Conservation (phyloP, 2,888 invertebrate species). For the Microctonus hyperodae region DNA sequence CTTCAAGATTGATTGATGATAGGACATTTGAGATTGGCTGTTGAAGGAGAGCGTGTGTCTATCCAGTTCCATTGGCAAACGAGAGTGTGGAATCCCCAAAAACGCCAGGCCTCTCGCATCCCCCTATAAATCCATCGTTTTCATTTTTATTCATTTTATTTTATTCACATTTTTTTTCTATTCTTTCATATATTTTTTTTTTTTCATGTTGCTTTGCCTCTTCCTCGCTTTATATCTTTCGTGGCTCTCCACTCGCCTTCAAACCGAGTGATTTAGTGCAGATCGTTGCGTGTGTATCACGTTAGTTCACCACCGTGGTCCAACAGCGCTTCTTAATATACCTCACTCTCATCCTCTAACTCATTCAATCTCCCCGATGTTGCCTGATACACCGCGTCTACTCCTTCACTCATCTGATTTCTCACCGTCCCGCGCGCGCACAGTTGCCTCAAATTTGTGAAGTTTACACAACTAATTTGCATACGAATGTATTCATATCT, state of each 20-base stretch:
- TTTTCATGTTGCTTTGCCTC: slow-evolving; percentile 33
- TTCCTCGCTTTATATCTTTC: slow-evolving; percentile 24
- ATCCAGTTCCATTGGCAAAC: slow-evolving; percentile 38
- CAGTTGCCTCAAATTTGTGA: slow-evolving; percentile 9
- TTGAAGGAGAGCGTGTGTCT: slow-evolving; percentile 38
- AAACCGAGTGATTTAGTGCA: slow-evolving; percentile 58
- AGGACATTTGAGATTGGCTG: slow-evolving; percentile 1
- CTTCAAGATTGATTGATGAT: slow-evolving; percentile 26
- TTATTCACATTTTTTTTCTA: slow-evolving; percentile 16
- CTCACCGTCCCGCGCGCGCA: not conserved
- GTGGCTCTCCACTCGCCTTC: slow-evolving; percentile 42
- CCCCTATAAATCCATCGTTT: slow-evolving; percentile 59
- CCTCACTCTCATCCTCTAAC: slow-evolving; percentile 10
- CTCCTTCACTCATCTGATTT: slow-evolving; percentile 19
- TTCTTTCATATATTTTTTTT: slow-evolving; percentile 16
- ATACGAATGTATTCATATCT: too few relatives aligned
- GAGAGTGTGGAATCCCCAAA: slow-evolving; percentile 52
- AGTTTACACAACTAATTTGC: slow-evolving; percentile 3
- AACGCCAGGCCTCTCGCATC: slow-evolving; percentile 49
- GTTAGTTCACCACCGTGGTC: slow-evolving; percentile 44
- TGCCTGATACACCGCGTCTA: slow-evolving; percentile 4
- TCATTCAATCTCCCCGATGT: slow-evolving; percentile 8
- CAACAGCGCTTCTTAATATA: slow-evolving; percentile 32
- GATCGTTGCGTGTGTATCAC: slow-evolving; percentile 62
- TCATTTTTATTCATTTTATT: slow-evolving; percentile 43